These are phyloP conservation scores for Oedothorax gibbosus DNA, from an alignment of 1,140 invertebrate species.

Conservation along the genomic window DNA sequence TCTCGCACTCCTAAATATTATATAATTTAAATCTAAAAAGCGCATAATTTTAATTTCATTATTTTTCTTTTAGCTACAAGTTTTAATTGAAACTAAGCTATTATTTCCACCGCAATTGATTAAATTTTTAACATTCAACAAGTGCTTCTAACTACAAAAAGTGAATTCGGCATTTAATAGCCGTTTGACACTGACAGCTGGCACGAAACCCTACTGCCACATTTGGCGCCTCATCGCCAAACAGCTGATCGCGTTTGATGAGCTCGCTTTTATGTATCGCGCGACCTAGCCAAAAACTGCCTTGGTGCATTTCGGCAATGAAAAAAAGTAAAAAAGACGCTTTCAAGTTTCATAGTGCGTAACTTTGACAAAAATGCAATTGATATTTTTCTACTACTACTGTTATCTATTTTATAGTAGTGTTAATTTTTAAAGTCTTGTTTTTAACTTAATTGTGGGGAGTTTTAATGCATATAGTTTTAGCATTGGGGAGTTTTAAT, in stretches of 20 bases:
- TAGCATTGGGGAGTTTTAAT: no score
- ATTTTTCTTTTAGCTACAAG: not conserved
- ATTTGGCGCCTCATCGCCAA: slow-evolving; percentile 19
- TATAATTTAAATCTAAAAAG: not conserved
- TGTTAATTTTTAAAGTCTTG: no score
- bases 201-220: not conserved
- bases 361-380: no score
- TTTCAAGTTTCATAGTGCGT: slow-evolving; percentile 8
- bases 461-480: no score
- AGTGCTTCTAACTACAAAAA: not conserved
- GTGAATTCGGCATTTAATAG: not conserved
- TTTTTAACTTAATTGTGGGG: no score
- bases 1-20: not conserved
- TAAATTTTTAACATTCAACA: not conserved
- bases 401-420: no score
- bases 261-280: not conserved
- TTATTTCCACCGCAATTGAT: no score
- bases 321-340: not conserved
- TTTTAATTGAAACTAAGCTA: not conserved
- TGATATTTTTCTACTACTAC: no score
- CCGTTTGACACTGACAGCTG: not conserved
- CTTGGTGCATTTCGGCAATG: not conserved
- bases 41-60: not conserved
- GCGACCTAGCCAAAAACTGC: no score
- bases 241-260: slow-evolving; percentile 14